phyloP scores from a whole-genome alignment of 2,888 invertebrate species.

The Yponomeuta sedellus region DNA sequence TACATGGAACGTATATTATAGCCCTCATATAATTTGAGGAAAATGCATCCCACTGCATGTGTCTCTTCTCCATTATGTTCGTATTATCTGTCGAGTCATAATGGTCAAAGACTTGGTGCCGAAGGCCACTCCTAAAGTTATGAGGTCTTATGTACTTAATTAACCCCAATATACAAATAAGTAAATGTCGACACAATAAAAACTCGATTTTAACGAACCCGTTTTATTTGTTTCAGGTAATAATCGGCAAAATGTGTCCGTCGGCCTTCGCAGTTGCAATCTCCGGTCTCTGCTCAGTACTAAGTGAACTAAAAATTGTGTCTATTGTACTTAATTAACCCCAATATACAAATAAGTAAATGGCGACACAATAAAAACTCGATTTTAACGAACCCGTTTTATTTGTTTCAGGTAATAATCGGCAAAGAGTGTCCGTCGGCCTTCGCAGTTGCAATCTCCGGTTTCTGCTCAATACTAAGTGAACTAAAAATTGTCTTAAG shows the following conservation, averaged over 20 bases:
- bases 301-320: constrained; percentile 13
- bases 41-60: too few relatives aligned
- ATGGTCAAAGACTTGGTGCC: too few relatives aligned
- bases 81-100: too few relatives aligned
- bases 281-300: constrained; percentile 20
- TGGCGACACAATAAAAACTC: neutral
- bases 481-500: neutral
- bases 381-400: neutral
- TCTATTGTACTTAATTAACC: neutral
- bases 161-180: neutral
- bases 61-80: too few relatives aligned
- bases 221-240: constrained; percentile 2
- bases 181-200: neutral
- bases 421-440: neutral
- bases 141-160: neutral
- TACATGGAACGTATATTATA: too few relatives aligned
- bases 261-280: neutral
- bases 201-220: neutral
- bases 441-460: neutral
- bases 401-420: constrained; percentile 3
- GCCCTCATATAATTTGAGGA: too few relatives aligned
- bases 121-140: too few relatives aligned
- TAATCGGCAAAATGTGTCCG: neutral
- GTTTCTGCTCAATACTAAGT: constrained; percentile 22
- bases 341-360: neutral